Base-by-base conservation (phyloP, 2,888 invertebrate genomes). In the Coelopa pilipes region DNA sequence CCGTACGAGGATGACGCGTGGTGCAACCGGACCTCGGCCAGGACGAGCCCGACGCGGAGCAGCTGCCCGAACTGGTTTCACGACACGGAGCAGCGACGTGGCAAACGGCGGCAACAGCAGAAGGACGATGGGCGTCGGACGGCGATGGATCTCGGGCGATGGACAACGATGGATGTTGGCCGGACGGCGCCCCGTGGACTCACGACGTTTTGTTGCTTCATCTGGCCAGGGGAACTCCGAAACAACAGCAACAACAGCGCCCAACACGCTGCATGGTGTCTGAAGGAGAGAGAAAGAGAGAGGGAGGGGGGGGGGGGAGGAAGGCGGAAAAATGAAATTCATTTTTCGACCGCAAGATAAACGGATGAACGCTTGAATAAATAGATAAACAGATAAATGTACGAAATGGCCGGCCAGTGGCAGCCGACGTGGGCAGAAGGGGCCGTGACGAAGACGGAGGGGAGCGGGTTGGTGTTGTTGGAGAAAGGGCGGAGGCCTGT, bases 301-400 rank as follows among this genome's bases (percentile, higher is more conserved):
- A 34, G 34, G 7, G 7, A 34, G 34, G 7, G 34, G 7, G 34
- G 7, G 34, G 7, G n/a, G 34, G 7, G 7, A 34, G 34, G 7
- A 7, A 34, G 34, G 7, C 4, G 7, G 34, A 45, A 57, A 55
- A 55, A 34, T 57, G 17, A 69, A 69, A 45, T 69, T 57, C 46
- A 57, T 57, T 55, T 69, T 45, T 55, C 34, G 57, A 53, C 50
- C 62, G 34, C 45, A 49, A 63, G 53, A 63, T 63, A 70, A 70
- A 70, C 45, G 53, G 53, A 70, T 49, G 53, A 70, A 62, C 62
- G 70, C 50, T 70, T 70, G 70, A 70, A 62, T 62, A 70, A 70
- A 70, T 70, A 49, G 59, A 59, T 70, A 60, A 70, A 70, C 62
- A 34, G 59, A 60, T 60, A 70, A 70, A 49, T 65, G 45, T 46